Evolutionary conservation across 1,140 invertebrate genomes (phyloP).

Genomic region (Palaemon carinicauda): DNA sequence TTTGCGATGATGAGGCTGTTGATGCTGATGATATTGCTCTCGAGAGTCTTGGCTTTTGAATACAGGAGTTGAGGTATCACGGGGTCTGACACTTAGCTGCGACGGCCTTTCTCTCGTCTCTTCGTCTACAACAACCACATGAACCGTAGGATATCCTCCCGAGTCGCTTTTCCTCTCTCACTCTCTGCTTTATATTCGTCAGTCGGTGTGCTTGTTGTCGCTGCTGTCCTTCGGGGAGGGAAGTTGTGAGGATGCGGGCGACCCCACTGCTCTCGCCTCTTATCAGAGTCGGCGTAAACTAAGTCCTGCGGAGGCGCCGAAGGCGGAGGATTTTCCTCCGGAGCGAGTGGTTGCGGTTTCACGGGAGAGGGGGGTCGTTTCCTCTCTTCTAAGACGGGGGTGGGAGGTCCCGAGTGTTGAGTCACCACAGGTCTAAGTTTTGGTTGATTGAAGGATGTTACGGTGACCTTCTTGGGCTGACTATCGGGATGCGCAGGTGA

Average conservation of each 20-base stretch:
- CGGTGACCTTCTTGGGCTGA: slow-evolving; percentile 41
- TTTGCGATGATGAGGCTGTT: too few species aligned
- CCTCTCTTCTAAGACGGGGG: background rate
- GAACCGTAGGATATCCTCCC: too few species aligned
- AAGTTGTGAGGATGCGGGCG: background rate
- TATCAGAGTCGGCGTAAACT: slow-evolving; percentile 37
- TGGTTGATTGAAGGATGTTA: slow-evolving; percentile 41
- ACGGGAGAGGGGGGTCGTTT: background rate
- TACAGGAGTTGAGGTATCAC: too few species aligned
- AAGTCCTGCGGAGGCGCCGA: slow-evolving; percentile 48
- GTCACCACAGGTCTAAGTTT: slow-evolving; percentile 26
- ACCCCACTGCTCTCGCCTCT: background rate
- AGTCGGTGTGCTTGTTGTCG: too few species aligned
- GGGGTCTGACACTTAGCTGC: too few species aligned
- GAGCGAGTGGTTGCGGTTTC: background rate
- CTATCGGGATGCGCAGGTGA: background rate
- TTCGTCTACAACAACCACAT: too few species aligned
- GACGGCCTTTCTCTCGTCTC: background rate
- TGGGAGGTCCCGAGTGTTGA: background rate
- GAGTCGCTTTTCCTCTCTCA: too few species aligned
- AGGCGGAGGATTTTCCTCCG: background rate
- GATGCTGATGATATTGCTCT: too few species aligned
- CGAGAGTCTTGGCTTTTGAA: too few species aligned
- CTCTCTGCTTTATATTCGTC: too few species aligned
- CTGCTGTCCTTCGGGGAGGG: background rate